Percentiles rank a stretch among this genome's conserved stretches.
Conservation (phyloP, 1,140 invertebrate species). For the Matsumurasca onukii region DNA sequence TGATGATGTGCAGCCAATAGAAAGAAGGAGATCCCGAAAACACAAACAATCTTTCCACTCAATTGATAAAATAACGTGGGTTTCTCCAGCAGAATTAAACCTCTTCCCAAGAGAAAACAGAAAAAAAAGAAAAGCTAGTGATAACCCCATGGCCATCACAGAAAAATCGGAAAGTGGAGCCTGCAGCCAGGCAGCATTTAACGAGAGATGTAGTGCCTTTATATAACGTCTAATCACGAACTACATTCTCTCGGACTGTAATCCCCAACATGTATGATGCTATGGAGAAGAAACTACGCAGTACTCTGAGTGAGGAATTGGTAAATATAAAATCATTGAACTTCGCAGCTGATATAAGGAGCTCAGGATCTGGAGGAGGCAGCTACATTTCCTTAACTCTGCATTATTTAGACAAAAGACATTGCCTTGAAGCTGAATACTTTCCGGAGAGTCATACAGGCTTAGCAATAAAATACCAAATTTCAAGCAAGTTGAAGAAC, state of each 20-base stretch:
- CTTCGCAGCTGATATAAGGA: too few species aligned
- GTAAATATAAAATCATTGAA: too few species aligned
- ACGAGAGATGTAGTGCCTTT: not conserved
- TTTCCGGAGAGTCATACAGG: too few species aligned
- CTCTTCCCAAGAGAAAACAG: not conserved
- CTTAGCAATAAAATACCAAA: too few species aligned
- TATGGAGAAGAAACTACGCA: not conserved
- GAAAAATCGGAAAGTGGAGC: not conserved
- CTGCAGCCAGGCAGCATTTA: not conserved
- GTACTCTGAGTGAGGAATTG: not conserved
- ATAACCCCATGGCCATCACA: too few species aligned
- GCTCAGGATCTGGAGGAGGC: too few species aligned
- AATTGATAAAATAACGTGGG: slow-evolving; percentile 2
- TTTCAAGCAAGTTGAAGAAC: too few species aligned
- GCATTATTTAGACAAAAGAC: too few species aligned
- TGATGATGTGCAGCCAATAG: too few species aligned
- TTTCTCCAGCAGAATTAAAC: slow-evolving; percentile 9
- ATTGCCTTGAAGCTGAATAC: too few species aligned
- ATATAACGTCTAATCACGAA: not conserved
- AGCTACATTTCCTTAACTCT: too few species aligned
- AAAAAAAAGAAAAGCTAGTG: too few species aligned
- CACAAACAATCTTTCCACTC: not conserved
- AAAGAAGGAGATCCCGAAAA: not conserved
- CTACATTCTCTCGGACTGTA: not conserved
- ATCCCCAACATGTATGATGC: not conserved